Conservation (phyloP, 2,888 invertebrate species). For the Frankliniella intonsa region DNA sequence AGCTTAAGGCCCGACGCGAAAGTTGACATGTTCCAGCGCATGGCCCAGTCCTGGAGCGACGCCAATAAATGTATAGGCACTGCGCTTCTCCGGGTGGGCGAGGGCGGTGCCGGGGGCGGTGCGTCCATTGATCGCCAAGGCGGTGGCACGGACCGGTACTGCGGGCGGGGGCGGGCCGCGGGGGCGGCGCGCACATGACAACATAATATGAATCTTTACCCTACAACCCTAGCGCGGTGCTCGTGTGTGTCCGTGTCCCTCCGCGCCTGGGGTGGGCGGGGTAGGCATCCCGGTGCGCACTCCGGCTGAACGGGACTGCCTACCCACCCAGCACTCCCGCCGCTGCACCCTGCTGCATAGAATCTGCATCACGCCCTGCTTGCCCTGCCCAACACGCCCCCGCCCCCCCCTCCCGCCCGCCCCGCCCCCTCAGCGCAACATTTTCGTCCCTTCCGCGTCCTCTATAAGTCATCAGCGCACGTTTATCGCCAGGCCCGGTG, state of each 20-base stretch:
- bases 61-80: too few relatives aligned
- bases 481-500: too few relatives aligned
- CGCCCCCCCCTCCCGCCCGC: too few relatives aligned
- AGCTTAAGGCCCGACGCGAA: too few relatives aligned
- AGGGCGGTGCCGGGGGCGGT: not conserved
- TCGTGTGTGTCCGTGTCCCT: not conserved
- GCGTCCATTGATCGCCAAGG: not conserved
- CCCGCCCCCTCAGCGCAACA: too few relatives aligned
- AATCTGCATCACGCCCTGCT: too few relatives aligned
- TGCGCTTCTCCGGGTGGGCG: not conserved
- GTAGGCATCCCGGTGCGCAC: not conserved
- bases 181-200: not conserved
- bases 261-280: not conserved
- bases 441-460: too few relatives aligned
- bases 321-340: not conserved
- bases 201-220: not conserved
- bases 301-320: not conserved
- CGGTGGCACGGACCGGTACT: conserved; percentile 10
- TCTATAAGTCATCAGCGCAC: too few relatives aligned
- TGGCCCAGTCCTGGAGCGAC: too few relatives aligned
- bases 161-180: not conserved
- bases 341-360: too few relatives aligned
- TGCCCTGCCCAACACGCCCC: too few relatives aligned
- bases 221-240: not conserved
- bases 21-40: too few relatives aligned